Conservation (phyloP, 1,140 invertebrate species). For the Pristionchus pacificus region DNA sequence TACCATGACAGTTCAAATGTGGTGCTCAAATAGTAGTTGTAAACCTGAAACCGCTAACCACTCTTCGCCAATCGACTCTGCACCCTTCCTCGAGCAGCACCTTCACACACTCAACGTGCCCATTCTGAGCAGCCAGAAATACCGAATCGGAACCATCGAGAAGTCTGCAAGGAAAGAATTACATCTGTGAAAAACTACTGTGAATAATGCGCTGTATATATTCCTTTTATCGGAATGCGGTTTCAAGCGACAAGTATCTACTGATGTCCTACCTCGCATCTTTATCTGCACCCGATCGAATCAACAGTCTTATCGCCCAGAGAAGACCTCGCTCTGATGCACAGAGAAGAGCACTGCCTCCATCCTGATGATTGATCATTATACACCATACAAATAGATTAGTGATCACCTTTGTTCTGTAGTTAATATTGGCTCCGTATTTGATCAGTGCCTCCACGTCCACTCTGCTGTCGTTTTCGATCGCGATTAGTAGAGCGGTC, state of each 20-base stretch:
- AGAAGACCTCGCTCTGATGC: slow-evolving; percentile 84
- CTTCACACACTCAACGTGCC: slow-evolving; percentile 43
- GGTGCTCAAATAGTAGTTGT: no score
- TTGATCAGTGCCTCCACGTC: slow-evolving; percentile 75
- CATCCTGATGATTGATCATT: slow-evolving; percentile 67
- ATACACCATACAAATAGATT: not conserved
- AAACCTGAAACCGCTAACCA: slow-evolving; percentile 42
- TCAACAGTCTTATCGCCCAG: slow-evolving; percentile 76
- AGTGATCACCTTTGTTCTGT: slow-evolving; percentile 74
- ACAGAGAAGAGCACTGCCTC: slow-evolving; percentile 82
- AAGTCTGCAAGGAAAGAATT: slow-evolving; percentile 64
- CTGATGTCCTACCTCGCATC: slow-evolving; percentile 76
- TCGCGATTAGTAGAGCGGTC: slow-evolving; percentile 81
- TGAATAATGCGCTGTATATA: no score
- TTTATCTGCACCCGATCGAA: slow-evolving; percentile 74
- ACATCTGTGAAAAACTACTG: no score
- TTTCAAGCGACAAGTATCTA: no score
- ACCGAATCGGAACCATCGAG: slow-evolving; percentile 64
- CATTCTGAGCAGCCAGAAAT: slow-evolving; percentile 60
- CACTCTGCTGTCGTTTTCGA: slow-evolving; percentile 75
- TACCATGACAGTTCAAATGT: no score
- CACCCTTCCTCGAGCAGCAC: slow-evolving; percentile 2
- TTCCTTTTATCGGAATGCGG: not conserved
- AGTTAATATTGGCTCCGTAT: slow-evolving; percentile 72
- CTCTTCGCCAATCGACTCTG: slow-evolving; percentile 62